A percentile compares a stretch with the other conserved stretches of the same genome.
These are phyloP conservation scores for Lycocerus yunnanus DNA, from an alignment of 2,888 invertebrate species.

Conservation along the genomic window DNA sequence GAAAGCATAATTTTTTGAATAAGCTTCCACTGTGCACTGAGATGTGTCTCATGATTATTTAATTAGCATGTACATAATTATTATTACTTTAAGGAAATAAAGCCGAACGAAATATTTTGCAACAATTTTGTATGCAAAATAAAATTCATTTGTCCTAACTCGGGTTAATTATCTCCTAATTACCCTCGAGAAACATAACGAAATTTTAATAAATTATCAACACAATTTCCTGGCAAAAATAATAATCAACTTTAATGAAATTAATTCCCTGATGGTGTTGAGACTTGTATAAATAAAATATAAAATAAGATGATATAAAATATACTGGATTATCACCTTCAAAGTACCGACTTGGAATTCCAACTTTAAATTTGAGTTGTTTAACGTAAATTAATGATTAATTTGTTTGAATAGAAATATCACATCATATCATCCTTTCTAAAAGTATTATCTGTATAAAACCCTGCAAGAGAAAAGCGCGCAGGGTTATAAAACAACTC, in stretches of 20 bases:
- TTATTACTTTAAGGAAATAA: background rate
- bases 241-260: slow-evolving; percentile 40
- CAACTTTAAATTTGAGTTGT: slow-evolving; percentile 7
- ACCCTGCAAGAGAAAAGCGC: slow-evolving; percentile 1
- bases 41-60: background rate
- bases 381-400: slow-evolving; percentile 27
- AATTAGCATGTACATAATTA: background rate
- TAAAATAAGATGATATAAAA: slow-evolving; percentile 16
- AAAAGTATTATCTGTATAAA: slow-evolving; percentile 12
- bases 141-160: slow-evolving; percentile 26
- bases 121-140: slow-evolving; percentile 12
- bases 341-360: background rate
- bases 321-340: slow-evolving; percentile 6
- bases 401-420: slow-evolving; percentile 7
- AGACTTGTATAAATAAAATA: slow-evolving; percentile 29
- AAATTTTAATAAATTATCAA: slow-evolving; percentile 42
- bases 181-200: slow-evolving; percentile 38
- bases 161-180: slow-evolving; percentile 35
- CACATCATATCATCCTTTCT: slow-evolving; percentile 10
- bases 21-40: background rate
- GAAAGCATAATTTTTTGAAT: background rate
- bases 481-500: background rate
- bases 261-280: slow-evolving; percentile 33
- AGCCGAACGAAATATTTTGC: background rate
- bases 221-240: slow-evolving; percentile 42